A percentile compares a stretch with the other conserved stretches of the same genome.
Evolutionary conservation across 2,888 invertebrate species (phyloP).

Genomic region (Rhagophthalmus giganteus): DNA sequence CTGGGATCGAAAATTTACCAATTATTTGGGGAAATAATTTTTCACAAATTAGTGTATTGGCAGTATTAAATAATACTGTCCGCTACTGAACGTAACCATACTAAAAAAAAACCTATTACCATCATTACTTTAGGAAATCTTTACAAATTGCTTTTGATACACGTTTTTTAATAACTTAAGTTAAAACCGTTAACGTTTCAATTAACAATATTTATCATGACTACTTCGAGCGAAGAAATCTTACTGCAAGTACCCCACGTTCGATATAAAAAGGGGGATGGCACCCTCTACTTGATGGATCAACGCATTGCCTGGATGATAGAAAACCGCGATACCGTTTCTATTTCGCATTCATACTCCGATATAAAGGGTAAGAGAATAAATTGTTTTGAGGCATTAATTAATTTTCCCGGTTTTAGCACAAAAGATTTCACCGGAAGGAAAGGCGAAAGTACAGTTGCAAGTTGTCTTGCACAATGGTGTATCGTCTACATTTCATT

Average conservation of each 20-base stretch:
- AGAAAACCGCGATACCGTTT: conserved; percentile 87
- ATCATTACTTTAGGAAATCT: no score
- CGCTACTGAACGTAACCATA: no score
- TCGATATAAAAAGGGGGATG: conserved; percentile 94
- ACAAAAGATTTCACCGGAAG: conserved; percentile 96
- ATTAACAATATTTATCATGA: conserved; percentile 69
- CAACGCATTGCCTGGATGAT: conserved; percentile 96
- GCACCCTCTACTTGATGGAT: conserved; percentile 93
- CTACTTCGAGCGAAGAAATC: conserved; percentile 92
- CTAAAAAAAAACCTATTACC: no score
- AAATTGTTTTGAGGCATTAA: conserved; percentile 5
- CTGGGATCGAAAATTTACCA: no score
- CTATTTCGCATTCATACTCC: conserved; percentile 90
- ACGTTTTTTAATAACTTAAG: no score
- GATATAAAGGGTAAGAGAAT: conserved; percentile 86
- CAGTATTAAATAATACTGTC: no score
- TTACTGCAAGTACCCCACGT: conserved; percentile 90
- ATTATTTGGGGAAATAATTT: no score
- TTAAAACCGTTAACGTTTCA: no score
- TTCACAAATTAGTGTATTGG: no score
- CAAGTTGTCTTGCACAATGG: conserved; percentile 95
- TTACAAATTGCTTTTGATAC: no score
- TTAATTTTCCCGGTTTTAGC: conserved; percentile 41
- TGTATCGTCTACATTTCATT: conserved; percentile 95
- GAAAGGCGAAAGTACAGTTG: conserved; percentile 96